phyloP scores from a whole-genome alignment of 2,797 vertebrate species.

The Liasis olivaceus region DNA sequence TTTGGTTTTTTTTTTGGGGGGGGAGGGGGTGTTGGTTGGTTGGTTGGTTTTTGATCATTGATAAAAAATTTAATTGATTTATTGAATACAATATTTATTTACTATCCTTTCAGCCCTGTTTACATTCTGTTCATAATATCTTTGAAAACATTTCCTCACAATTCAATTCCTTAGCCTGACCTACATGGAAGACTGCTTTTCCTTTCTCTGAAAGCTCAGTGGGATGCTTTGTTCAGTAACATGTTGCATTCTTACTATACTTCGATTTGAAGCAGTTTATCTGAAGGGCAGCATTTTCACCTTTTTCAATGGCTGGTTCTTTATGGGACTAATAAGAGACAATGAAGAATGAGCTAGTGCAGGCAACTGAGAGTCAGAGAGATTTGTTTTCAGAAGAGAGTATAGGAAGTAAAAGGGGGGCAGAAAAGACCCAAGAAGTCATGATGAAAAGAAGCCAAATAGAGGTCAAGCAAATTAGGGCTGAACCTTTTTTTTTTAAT shows the following conservation, averaged over 20 bases:
- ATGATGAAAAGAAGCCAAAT: constrained; percentile 49
- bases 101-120: background rate
- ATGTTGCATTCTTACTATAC: background rate
- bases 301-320: background rate
- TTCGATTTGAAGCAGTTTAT: background rate
- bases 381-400: constrained; percentile 14
- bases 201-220: constrained; percentile 34
- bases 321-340: constrained; percentile 18
- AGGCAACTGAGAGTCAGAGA: constrained; percentile 12
- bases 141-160: constrained; percentile 25
- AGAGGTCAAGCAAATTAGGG: constrained; percentile 27
- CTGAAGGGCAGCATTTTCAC: constrained; percentile 8
- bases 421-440: background rate
- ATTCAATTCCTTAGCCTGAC: background rate
- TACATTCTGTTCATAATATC: background rate
- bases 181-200: background rate
- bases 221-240: constrained; percentile 45
- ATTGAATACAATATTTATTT: background rate
- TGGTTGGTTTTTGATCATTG: background rate
- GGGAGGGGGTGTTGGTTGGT: background rate
- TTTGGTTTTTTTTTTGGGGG: background rate
- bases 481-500: background rate
- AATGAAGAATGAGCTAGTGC: constrained; percentile 26
- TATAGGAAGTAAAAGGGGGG: background rate
- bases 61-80: background rate